A percentile compares a stretch with the other conserved stretches of the same genome.
These are phyloP conservation scores for Rhinoderma darwinii DNA, from an alignment of 2,113 vertebrate genomes.

Conservation along the genomic window DNA sequence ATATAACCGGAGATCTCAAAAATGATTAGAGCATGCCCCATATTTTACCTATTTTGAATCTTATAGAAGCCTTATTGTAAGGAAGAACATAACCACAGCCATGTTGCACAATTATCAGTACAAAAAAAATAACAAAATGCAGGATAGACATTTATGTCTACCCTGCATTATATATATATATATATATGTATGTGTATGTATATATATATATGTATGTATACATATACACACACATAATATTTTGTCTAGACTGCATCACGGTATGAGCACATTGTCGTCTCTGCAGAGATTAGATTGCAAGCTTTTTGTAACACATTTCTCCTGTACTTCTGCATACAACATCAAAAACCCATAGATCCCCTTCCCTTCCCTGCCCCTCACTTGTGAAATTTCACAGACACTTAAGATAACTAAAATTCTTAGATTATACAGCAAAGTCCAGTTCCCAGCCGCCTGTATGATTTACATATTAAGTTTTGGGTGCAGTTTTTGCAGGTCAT, in stretches of 20 bases:
- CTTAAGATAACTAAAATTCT: background rate
- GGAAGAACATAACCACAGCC: too few species aligned
- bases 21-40: background rate
- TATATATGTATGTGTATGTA: too few species aligned
- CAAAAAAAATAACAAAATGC: background rate
- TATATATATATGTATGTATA: background rate
- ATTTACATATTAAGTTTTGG: background rate
- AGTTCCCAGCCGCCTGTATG: background rate
- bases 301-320: background rate
- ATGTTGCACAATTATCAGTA: background rate
- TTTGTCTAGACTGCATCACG: slow-evolving; percentile 5
- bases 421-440: background rate
- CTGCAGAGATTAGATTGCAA: background rate
- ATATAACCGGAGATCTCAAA: background rate
- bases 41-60: background rate
- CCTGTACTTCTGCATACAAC: background rate
- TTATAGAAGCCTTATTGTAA: background rate
- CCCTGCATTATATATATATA: background rate
- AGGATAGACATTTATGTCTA: background rate
- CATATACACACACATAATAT: background rate
- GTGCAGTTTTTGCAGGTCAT: background rate
- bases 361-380: background rate
- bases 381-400: background rate
- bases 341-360: background rate
- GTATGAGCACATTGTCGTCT: background rate